Evolutionary conservation across 2,113 vertebrate genomes (phyloP), one percentile per base, ranked within the genome.

Genomic region (Leptobrachium ailaonicum): DNA sequence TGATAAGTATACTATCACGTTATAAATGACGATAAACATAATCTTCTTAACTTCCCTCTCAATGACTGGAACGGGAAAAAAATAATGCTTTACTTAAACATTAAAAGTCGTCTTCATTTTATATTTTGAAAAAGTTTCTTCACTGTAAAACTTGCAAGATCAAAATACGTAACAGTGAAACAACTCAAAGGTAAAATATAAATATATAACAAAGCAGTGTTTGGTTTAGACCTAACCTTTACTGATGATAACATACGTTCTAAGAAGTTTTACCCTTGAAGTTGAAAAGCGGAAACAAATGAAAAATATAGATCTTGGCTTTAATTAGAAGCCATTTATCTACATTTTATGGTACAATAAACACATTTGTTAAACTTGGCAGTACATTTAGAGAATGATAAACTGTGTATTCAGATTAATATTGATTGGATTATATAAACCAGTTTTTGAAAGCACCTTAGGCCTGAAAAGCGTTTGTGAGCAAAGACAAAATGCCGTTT

Each of bases 291-390:
- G 62, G n/a, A 71, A 77, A 71, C n/a, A 75, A 64, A 64, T 3
- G n/a, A 32, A 64, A n/a, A 64, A 40, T 64, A 64, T 8, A 32
- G 56, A 41, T 71, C 67, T 58, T 20, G 5, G 69, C 32, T 72
- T 56, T 14, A 14, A 42, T 72, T 72, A 56, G 20, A 54, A 72
- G 32, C 12, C 70, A 32, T 44, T 77, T 77, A 77, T 69, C 66
- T 60, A 45, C 8, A 47, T 8, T 62, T 77, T 71, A 45, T 40
- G 20, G n/a, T 62, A 45, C 6, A 77, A 77, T 47, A 77, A 69
- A 77, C 56, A 77, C 54, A 32, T 58, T 44, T 70, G 67, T 47
- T 1, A 77, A 45, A 71, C 67, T 62, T 77, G 66, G 67, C 67
- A 77, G 12, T 40, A 62, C 42, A 70, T 60, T 44, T 62, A 40